Percentiles rank a stretch among this genome's conserved stretches.
Conservation (phyloP, 2,797 vertebrate genomes). For the Myripristis murdjan region DNA sequence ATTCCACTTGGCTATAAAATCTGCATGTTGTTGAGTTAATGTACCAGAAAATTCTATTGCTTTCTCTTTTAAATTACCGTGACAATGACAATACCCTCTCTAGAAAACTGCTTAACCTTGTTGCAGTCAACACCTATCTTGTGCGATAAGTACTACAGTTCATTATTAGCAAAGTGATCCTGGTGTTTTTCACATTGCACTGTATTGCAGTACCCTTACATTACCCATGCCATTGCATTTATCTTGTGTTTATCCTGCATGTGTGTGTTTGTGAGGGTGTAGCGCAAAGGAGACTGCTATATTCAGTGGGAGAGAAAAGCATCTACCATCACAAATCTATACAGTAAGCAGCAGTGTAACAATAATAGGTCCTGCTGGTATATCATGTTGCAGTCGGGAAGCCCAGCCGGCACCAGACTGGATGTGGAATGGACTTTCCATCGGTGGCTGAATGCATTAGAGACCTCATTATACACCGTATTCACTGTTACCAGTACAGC, state of each 20-base stretch:
- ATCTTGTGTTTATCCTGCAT: too few species aligned
- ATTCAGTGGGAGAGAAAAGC: slow-evolving; percentile 20
- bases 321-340: slow-evolving; percentile 38
- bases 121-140: background rate
- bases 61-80: background rate
- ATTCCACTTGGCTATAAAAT: too few species aligned
- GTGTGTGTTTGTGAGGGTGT: background rate
- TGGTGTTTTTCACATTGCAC: too few species aligned
- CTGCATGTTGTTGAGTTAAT: background rate
- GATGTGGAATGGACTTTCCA: slow-evolving; percentile 67
- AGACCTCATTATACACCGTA: slow-evolving; percentile 64
- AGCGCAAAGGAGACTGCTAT: background rate
- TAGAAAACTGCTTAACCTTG: background rate
- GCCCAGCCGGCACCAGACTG: slow-evolving; percentile 55
- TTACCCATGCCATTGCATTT: too few species aligned
- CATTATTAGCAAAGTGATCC: too few species aligned
- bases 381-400: slow-evolving; percentile 66
- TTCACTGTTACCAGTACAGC: slow-evolving; percentile 51
- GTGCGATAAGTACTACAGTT: too few species aligned
- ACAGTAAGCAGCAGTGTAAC: slow-evolving; percentile 40
- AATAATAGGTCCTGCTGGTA: slow-evolving; percentile 45
- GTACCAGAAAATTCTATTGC: background rate
- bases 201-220: too few species aligned
- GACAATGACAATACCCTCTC: too few species aligned
- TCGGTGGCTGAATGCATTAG: slow-evolving; percentile 67